These are phyloP conservation scores for Sternotherus odoratus DNA, from an alignment of 2,797 vertebrate genomes.

Conservation along the genomic window DNA sequence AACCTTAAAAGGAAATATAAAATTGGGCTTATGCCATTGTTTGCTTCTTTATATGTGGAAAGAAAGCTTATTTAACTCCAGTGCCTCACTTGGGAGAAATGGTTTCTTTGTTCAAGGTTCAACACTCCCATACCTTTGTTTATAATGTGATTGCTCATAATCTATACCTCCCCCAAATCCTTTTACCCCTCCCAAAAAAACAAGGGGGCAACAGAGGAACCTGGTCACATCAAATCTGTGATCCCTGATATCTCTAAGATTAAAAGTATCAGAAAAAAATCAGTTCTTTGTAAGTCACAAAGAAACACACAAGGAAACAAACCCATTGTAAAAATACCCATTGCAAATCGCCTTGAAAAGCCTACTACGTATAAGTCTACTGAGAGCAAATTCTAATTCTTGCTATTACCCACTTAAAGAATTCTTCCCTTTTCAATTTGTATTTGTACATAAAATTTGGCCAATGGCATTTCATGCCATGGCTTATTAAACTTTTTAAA, in stretches of 20 bases:
- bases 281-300: not conserved
- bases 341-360: not conserved
- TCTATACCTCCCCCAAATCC: not conserved
- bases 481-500: not conserved
- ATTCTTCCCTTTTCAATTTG: not conserved
- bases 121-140: not conserved
- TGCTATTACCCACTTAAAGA: not conserved
- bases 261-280: not conserved
- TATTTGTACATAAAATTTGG: not conserved
- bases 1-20: not conserved
- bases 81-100: not conserved
- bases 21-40: not conserved
- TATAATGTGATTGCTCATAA: not conserved
- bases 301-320: not conserved
- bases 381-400: not conserved
- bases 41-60: not conserved
- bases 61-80: not conserved
- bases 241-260: not conserved
- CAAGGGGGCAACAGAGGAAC: not conserved
- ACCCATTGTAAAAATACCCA: not conserved
- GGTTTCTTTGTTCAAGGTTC: not conserved
- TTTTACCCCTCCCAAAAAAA: not conserved
- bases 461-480: not conserved
- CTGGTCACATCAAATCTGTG: not conserved
- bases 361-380: not conserved